Evolutionary conservation across 2,888 invertebrate species (phyloP), one percentile per base, ranked within the genome.

Genomic region (Pyrgus malvae): DNA sequence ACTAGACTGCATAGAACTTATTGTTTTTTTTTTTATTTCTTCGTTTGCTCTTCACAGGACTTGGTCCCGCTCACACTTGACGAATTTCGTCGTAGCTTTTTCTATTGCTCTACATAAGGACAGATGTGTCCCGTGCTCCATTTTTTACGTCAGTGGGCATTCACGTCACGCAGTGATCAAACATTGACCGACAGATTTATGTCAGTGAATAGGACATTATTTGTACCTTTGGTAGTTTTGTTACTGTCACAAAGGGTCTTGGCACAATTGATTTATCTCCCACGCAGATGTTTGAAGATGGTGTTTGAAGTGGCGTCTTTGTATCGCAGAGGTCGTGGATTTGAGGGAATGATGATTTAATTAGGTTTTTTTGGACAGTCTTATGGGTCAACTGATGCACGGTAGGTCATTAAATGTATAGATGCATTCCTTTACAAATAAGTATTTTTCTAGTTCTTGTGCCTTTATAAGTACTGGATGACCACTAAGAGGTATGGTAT

Each of bases 141-240:
- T 65, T 65, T 65, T n/a, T 38, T 21, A 14, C 16, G 12, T 8
- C 57, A 49, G 61, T 56, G 60, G 57, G 66, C 62, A 70, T 72
- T 67, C 55, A 61, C 51, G 64, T 59, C 64, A 58, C 57, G 56
- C 63, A 60, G 57, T 56, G 55, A 63, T 64, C 68, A 64, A 70
- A 70, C 66, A 66, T 64, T 66, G 64, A 59, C 65, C 55, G 59
- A 54, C 59, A 61, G 63, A 66, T 65, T 68, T 66, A 69, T 68
- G 57, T 54, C 57, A 54, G 44, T 64, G 64, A 66, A 70, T 64
- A 58, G 2, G 6, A 54, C 42, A 55, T 61, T 60, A 64, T 70
- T 69, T 68, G 67, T 68, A 59, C 2, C n/a, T n/a, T n/a, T 35
- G 23, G 35, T 35, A 35, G 42, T 51, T 51, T 25, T 51, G 50